Percentiles rank a stretch among this genome's conserved stretches.
phyloP scores from a whole-genome alignment of 1,140 invertebrate species.

The Cydia strobilella region DNA sequence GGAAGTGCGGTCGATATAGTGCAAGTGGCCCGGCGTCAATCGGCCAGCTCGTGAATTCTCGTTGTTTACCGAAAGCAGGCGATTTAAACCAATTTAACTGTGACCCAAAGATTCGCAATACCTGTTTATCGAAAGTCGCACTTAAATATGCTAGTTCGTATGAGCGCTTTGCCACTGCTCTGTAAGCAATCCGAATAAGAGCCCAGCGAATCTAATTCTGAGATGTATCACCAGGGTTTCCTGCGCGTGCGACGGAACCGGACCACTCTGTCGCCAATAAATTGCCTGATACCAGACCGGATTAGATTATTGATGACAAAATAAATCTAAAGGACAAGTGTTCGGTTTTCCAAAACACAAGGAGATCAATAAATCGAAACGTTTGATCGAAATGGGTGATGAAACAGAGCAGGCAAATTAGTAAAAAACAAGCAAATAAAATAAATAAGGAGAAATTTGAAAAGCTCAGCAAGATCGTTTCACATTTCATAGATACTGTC shows the following conservation, averaged over 20 bases:
- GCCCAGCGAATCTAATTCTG: conserved; percentile 57
- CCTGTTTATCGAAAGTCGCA: not conserved
- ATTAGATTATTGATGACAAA: conserved; percentile 16
- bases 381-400: not conserved
- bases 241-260: conserved; percentile 50
- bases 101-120: not conserved
- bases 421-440: not conserved
- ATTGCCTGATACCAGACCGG: conserved; percentile 40
- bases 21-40: conserved; percentile 52
- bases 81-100: not conserved
- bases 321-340: conserved; percentile 6
- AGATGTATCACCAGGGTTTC: conserved; percentile 60
- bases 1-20: conserved; percentile 56
- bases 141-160: not conserved
- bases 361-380: not conserved
- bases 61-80: not conserved
- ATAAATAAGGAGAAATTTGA: not conserved
- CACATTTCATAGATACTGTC: not conserved
- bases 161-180: not conserved
- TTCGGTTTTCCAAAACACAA: not conserved
- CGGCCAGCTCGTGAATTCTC: conserved; percentile 34
- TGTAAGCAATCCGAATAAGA: not conserved
- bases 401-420: not conserved
- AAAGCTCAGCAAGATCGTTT: not conserved
- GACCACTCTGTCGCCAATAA: conserved; percentile 45